A percentile compares a stretch with the other conserved stretches of the same genome.
Evolutionary conservation across 23 tunicate species (phyloP).

Genomic region (Trididemnum clinides): DNA sequence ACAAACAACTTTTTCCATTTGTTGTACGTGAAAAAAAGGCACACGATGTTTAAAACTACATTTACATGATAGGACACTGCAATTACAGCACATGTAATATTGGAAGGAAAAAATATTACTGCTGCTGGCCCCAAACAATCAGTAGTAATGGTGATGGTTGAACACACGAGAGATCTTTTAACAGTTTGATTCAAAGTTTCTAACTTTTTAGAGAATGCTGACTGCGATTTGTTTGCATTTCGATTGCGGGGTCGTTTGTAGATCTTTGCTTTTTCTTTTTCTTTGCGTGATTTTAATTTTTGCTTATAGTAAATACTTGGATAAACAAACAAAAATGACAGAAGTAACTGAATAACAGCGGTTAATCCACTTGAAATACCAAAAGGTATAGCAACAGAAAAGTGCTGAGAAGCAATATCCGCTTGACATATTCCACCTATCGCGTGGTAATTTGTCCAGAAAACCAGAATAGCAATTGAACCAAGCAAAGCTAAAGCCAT

Average conservation of each 20-base stretch:
- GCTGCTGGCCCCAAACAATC: conserved; percentile 52
- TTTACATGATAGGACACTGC: conserved; percentile 46
- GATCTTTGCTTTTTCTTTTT: neutral
- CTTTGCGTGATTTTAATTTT: neutral
- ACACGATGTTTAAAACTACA: conserved; percentile 45
- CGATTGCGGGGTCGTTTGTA: neutral
- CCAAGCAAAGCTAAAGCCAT: conserved; percentile 45
- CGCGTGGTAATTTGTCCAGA: conserved; percentile 60
- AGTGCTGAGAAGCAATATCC: neutral
- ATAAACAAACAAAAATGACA: conserved; percentile 56
- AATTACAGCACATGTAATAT: conserved; percentile 38
- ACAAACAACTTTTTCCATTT: conserved; percentile 54
- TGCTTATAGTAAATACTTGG: conserved; percentile 47
- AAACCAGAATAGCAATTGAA: conserved; percentile 35
- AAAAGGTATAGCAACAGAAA: conserved; percentile 33
- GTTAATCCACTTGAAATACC: conserved; percentile 32
- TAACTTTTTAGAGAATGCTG: neutral
- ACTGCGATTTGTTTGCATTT: neutral
- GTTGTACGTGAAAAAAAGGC: conserved; percentile 59
- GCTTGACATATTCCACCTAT: conserved; percentile 33
- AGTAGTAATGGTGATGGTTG: conserved; percentile 45
- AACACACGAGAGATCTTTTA: conserved; percentile 46
- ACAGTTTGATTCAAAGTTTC: conserved; percentile 34
- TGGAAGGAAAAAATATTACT: conserved; percentile 34
- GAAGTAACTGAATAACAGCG: conserved; percentile 35